Base-by-base conservation (phyloP, 1,140 invertebrate species). In the Anoplophora glabripennis region DNA sequence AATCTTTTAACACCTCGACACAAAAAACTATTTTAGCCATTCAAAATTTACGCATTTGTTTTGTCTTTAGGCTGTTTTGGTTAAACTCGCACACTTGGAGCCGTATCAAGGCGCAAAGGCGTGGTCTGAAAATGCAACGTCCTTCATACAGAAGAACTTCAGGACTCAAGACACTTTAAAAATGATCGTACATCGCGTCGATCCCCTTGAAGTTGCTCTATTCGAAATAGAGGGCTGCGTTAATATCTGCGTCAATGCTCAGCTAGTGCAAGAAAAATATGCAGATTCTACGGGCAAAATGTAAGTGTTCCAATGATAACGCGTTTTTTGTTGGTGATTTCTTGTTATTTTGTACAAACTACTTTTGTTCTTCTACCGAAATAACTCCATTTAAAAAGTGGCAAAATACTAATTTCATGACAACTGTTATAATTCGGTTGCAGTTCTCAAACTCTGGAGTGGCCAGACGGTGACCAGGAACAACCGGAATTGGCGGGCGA, bases 221-320 rank as follows among this genome's bases (percentile, higher is more conserved):
- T 66, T 68, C 45, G 56, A 64, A 37, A 45, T 47, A 8, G 28
- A 11, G 35, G 40, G 44, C 0, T 41, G 48, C 9, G 61, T 59
- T 7, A 61, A 68, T 56, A 38, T 68, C 44, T 68, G 66, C 47
- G n/a, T 68, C 1, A 68, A 68, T 52, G 49, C 66, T 9, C 36
- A 64, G 12, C 61, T 68, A 45, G 66, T 68, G 4, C 51, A 59
- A 14, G 37, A 61, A 37, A 61, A 62, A 21, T 58, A 54, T 11
- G 66, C 64, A 7, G 41, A 53, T 49, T 66, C 64, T 21, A 64
- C 59, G 10, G 66, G 66, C 10, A 46, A n/a, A 41, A 28, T 64
- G 63, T 67, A 48, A 64, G 57, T 60, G 15, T 48, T 59, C 15
- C 9, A 57, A 38, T 3, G 21, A 5, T 3, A 28, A 2, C 21